phyloP scores from a whole-genome alignment of 2,888 invertebrate species.

The Chrysina gloriosa region DNA sequence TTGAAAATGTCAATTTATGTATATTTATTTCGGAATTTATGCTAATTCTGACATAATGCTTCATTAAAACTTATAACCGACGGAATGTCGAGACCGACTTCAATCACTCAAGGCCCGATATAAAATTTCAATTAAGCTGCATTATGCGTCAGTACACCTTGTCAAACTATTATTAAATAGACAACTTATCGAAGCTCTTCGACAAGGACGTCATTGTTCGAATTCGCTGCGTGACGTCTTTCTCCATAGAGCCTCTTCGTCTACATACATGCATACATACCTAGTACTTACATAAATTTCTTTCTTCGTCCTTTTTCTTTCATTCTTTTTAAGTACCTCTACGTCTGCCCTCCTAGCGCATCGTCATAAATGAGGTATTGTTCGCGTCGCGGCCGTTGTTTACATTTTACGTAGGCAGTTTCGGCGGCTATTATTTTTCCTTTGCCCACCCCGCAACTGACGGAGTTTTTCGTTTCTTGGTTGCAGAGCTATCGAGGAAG shows the following conservation, averaged over 20 bases:
- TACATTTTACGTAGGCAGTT: constrained; percentile 29
- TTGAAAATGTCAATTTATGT: too few species aligned
- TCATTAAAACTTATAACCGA: not conserved
- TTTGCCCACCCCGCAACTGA: constrained; percentile 14
- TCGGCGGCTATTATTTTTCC: constrained; percentile 28
- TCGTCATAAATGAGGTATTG: constrained; percentile 12
- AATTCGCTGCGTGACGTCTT: not conserved
- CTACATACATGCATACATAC: not conserved
- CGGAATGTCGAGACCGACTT: not conserved
- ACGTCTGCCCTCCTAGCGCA: not conserved
- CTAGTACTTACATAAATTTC: not conserved
- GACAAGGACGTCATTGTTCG: constrained; percentile 7
- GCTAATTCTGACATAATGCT: too few species aligned
- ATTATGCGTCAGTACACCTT: not conserved
- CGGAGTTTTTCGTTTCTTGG: constrained; percentile 25
- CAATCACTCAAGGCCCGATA: not conserved
- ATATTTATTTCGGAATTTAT: too few species aligned
- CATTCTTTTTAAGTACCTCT: not conserved
- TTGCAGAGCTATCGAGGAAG: constrained; percentile 64
- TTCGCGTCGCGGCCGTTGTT: constrained; percentile 19
- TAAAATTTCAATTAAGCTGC: not conserved
- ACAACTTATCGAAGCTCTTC: constrained; percentile 15
- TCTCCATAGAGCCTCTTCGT: not conserved
- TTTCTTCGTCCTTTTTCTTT: not conserved
- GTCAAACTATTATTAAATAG: constrained; percentile 10